phyloP scores from a whole-genome alignment of 2,888 invertebrate genomes.

The Drosophila buzzatii region DNA sequence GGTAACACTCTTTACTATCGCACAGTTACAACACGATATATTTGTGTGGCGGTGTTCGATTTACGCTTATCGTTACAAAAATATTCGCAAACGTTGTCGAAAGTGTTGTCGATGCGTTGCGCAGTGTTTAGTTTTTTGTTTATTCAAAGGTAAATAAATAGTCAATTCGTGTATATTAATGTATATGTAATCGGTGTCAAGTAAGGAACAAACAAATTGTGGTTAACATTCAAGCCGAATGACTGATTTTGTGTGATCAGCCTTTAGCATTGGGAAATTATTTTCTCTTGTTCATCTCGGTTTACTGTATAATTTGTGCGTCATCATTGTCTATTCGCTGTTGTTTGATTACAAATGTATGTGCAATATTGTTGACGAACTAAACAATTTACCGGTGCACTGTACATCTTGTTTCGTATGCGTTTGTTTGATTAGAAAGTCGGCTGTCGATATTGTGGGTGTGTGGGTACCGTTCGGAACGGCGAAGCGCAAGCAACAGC shows the following conservation, averaged over 20 bases:
- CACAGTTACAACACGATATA: slow-evolving; percentile 1
- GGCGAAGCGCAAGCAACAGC: slow-evolving; percentile 40
- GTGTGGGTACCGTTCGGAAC: slow-evolving; percentile 19
- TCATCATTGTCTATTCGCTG: slow-evolving; percentile 61
- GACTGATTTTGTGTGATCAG: slow-evolving; percentile 10
- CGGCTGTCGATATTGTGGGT: slow-evolving; percentile 36
- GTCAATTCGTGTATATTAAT: neutral
- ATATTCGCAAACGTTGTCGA: slow-evolving; percentile 26
- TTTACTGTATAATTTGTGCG: slow-evolving; percentile 67
- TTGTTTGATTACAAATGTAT: slow-evolving; percentile 34
- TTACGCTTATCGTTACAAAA: slow-evolving; percentile 10
- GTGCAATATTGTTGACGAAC: slow-evolving; percentile 56
- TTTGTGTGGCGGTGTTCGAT: slow-evolving; percentile 16
- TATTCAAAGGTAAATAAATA: slow-evolving; percentile 56
- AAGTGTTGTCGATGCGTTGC: slow-evolving; percentile 40
- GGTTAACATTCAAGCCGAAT: neutral
- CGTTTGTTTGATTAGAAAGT: slow-evolving; percentile 78
- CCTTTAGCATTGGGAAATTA: slow-evolving; percentile 16
- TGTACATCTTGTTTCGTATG: slow-evolving; percentile 44
- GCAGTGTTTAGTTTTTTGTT: slow-evolving; percentile 42
- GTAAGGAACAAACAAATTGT: slow-evolving; percentile 2
- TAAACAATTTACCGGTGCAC: slow-evolving; percentile 65
- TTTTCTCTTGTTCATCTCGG: slow-evolving; percentile 38
- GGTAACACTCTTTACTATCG: slow-evolving; percentile 19
- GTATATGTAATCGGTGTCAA: neutral